These are phyloP conservation scores for Halictus quadricinctus DNA, from an alignment of 2,888 invertebrate genomes.

Conservation along the genomic window DNA sequence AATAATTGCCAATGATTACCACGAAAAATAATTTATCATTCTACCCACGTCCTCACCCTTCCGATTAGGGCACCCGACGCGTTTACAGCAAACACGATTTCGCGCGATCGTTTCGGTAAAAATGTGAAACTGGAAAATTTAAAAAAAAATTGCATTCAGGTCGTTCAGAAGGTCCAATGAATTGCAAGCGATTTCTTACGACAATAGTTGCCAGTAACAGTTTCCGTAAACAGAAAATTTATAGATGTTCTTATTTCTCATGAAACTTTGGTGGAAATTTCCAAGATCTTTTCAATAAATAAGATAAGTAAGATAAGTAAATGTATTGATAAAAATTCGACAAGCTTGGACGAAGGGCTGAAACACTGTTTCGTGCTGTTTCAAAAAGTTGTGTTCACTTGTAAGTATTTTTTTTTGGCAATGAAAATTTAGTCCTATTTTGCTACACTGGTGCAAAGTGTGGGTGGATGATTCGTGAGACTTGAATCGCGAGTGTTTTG, in stretches of 20 bases:
- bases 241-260: too few relatives aligned
- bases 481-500: background rate
- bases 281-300: background rate
- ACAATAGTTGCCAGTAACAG: too few relatives aligned
- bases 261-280: background rate
- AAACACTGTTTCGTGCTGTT: background rate
- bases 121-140: background rate
- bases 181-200: too few relatives aligned
- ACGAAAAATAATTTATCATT: background rate
- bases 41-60: too few relatives aligned
- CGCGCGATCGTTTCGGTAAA: background rate
- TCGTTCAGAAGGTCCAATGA: too few relatives aligned
- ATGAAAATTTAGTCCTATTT: background rate
- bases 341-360: background rate
- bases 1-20: background rate
- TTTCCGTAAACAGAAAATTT: too few relatives aligned
- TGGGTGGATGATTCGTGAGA: slow-evolving; percentile 17
- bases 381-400: background rate
- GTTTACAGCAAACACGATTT: too few relatives aligned
- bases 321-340: background rate
- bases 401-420: background rate
- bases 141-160: too few relatives aligned
- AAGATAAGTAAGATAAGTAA: too few relatives aligned
- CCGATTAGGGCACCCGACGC: too few relatives aligned
- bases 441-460: slow-evolving; percentile 30